Base-by-base conservation (phyloP, 2,888 invertebrate genomes). In the Rhingia campestris region DNA sequence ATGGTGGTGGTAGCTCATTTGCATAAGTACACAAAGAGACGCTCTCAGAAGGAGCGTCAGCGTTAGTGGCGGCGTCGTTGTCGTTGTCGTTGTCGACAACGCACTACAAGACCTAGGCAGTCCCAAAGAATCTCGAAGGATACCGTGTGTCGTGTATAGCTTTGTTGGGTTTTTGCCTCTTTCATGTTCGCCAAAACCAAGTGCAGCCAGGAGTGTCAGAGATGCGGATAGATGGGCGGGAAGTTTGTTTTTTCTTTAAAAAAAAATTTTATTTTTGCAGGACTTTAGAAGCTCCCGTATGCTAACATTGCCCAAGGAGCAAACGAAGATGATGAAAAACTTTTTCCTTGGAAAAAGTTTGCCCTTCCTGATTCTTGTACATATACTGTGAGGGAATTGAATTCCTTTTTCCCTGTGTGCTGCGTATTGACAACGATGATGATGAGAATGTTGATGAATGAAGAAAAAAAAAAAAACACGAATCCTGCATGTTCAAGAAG, bases 1-100 rank as follows among this genome's bases (percentile, higher is more conserved):
- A 22, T 22, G 22, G 22, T 22, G 22, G 43, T 61, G 84, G 80
- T 70, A 49, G 41, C 74, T 84, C 84, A 84, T 84, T 84, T 84
- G 80, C 84, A 84, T 84, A 84, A 84, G 80, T 80, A 84, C 75
- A 84, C 80, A 84, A 84, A 84, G 80, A 80, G 74, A 53, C 64
- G 53, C 79, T 74, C 63, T 74, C 54, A 47, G 39, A 56, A 73
- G 67, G 59, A 67, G 9, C 47, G 45, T 12, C 47, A 14, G 33
- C 14, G 45, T 43, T 41, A 45, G 39, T n/a, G 39, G 49, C 45
- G 45, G 32, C 14, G 49, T 10, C 12, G 22, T 10, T 39, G 12
- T n/a, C 14, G 51, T 35, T 35, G 64, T 33, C 33, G 37, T 6
- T 7, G 35, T 4, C 37, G 49, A 58, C 54, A 63, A 66, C 66